Evolutionary conservation across 23 tunicate species (phyloP).

Genomic region (Diplosoma virens): DNA sequence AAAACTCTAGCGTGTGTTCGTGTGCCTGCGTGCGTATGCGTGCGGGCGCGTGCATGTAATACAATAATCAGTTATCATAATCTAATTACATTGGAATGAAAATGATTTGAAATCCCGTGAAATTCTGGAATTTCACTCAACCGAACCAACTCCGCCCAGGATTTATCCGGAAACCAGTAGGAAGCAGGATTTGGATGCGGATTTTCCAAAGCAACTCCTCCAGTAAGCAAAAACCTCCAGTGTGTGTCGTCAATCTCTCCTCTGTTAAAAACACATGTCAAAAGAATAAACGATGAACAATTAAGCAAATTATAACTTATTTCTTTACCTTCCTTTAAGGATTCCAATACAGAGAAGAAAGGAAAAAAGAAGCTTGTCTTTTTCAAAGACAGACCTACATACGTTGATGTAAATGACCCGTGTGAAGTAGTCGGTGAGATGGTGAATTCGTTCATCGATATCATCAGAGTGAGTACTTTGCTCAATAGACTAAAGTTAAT

Average conservation of each 20-base stretch:
- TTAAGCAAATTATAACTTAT: too few species aligned
- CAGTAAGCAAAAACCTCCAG: slow-evolving; percentile 85
- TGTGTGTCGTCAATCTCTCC: slow-evolving; percentile 57
- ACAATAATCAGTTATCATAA: too few species aligned
- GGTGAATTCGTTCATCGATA: slow-evolving; percentile 48
- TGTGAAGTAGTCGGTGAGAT: slow-evolving; percentile 67
- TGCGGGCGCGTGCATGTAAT: too few species aligned
- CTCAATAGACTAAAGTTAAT: slow-evolving; percentile 88
- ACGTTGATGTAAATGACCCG: slow-evolving; percentile 64
- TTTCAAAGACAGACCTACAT: slow-evolving; percentile 84
- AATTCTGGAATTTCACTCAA: slow-evolving; percentile 61
- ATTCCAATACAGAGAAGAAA: slow-evolving; percentile 86
- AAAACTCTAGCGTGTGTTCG: neutral
- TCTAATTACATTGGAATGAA: slow-evolving; percentile 54
- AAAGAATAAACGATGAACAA: too few species aligned
- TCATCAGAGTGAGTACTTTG: slow-evolving; percentile 47
- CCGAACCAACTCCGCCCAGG: slow-evolving; percentile 88
- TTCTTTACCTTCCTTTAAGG: slow-evolving; percentile 71
- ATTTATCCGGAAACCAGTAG: slow-evolving; percentile 77
- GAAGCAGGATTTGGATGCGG: slow-evolving; percentile 80
- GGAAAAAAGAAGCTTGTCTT: slow-evolving; percentile 81
- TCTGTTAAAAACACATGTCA: slow-evolving; percentile 28
- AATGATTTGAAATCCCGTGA: slow-evolving; percentile 63
- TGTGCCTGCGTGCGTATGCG: too few species aligned
- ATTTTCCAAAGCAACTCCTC: slow-evolving; percentile 83